These are phyloP conservation scores for Baryphthengus martii DNA, from an alignment of 2,113 vertebrate species.

Conservation along the genomic window DNA sequence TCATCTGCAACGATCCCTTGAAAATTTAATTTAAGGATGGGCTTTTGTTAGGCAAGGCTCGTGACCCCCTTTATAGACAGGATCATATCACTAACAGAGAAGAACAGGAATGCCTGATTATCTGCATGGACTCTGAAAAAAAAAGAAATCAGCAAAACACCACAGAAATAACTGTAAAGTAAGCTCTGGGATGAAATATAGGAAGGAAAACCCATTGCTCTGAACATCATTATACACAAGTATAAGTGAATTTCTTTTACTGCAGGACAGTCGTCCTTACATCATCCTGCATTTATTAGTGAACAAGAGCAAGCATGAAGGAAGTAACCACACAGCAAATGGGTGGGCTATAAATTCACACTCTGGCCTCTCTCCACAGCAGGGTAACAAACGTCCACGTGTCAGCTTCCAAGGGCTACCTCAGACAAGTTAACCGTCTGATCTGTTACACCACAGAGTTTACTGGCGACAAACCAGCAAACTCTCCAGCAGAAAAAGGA, in stretches of 20 bases:
- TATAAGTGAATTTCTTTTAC: background rate
- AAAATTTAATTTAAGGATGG: background rate
- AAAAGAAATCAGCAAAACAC: background rate
- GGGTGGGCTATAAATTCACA: background rate
- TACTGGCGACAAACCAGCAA: background rate
- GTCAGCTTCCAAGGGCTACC: background rate
- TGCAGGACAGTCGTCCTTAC: background rate
- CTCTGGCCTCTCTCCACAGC: background rate
- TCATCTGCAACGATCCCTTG: background rate
- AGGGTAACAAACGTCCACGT: background rate
- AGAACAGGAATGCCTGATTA: background rate
- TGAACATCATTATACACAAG: background rate
- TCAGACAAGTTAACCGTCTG: background rate
- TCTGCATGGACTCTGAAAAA: background rate
- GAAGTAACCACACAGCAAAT: background rate
- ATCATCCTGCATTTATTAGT: background rate
- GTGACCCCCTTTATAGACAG: background rate
- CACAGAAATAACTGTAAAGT: background rate
- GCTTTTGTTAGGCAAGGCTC: background rate
- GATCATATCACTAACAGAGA: background rate
- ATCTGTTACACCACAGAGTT: background rate
- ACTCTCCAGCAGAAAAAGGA: too few relatives aligned
- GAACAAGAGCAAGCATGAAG: background rate
- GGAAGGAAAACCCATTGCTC: background rate
- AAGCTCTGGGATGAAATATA: background rate